Base-by-base conservation (phyloP, 2,113 vertebrate species). In the Rhizomys pruinosus region DNA sequence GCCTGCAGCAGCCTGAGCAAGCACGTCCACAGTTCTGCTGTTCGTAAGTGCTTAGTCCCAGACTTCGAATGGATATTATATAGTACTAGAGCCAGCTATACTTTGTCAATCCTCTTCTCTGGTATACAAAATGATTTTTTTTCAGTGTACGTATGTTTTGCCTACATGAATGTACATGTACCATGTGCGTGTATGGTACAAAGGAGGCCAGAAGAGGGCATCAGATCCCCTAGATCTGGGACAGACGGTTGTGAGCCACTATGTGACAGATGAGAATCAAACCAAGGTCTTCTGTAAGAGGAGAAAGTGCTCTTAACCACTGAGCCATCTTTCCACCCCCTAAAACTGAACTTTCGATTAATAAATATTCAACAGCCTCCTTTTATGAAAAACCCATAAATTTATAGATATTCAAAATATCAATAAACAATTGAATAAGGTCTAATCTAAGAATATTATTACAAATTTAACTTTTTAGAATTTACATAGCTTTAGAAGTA, bases 401-500 rank as follows among this genome's bases (percentile, higher is more conserved):
- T 84, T 90, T 93, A 77, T 57, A 68, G 47, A 89, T 71, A 17
- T 17, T 32, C 29, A 29, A 92, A 92, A 85, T 81, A 93, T 72
- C 88, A 89, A 7, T 73, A 64, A 87, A 91, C 79, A 89, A 82
- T 55, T 55, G 32, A 92, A 94, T 78, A 22, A 92, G 57, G 39
- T 77, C 55, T 87, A 87, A 52, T 44, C 39, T 90, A 77, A 81
- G 29, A 80, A 94, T n/a, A 81, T 5, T 69, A 78, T 6, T 78
- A 5, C 84, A 94, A 86, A 91, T 82, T 68, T 68, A 76, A 63
- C 52, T 89, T 88, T 89, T 86, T 91, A 73, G 11, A 88, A 93
- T 44, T 84, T 93, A 84, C 17, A 52, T 90, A 88, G 61, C 72
- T 90, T 90, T 92, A 3, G 47, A 94, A 92, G 77, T 77, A 10